phyloP scores from a whole-genome alignment of 2,888 invertebrate species.

The Drosophila pseudotakahashii region DNA sequence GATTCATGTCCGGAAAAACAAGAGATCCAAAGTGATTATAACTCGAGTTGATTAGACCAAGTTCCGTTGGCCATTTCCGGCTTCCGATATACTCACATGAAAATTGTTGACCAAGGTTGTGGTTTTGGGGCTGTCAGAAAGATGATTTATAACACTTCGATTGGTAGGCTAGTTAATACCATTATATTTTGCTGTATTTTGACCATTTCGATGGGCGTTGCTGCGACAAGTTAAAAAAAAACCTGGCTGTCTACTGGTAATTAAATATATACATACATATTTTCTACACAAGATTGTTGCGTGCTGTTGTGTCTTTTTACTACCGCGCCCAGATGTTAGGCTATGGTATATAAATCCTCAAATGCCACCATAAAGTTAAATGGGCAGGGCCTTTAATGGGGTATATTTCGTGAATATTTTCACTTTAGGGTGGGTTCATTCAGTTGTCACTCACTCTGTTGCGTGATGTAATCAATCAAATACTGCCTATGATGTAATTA shows the following conservation, averaged over 20 bases:
- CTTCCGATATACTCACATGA: slow-evolving; percentile 57
- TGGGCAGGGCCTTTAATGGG: neutral
- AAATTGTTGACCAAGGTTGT: slow-evolving; percentile 59
- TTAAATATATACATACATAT: slow-evolving; percentile 35
- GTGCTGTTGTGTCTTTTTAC: slow-evolving; percentile 19
- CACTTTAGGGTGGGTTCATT: neutral
- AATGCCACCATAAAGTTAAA: neutral
- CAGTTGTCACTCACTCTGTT: neutral
- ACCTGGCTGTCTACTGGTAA: neutral
- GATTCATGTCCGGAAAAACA: slow-evolving; percentile 42
- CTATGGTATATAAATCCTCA: slow-evolving; percentile 27
- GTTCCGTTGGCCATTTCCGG: slow-evolving; percentile 50
- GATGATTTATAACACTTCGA: slow-evolving; percentile 58
- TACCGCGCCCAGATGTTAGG: slow-evolving; percentile 56
- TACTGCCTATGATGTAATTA: neutral
- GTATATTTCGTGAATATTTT: neutral
- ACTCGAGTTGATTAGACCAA: slow-evolving; percentile 54
- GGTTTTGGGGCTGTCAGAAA: slow-evolving; percentile 24
- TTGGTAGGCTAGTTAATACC: slow-evolving; percentile 51
- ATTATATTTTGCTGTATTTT: neutral
- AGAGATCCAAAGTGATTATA: slow-evolving; percentile 25
- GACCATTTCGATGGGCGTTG: slow-evolving; percentile 6
- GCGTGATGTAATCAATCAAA: slow-evolving; percentile 4
- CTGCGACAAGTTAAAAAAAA: neutral
- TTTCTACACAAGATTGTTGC: slow-evolving; percentile 46